phyloP scores from a whole-genome alignment of 2,113 vertebrate genomes.

The Daboia siamensis region DNA sequence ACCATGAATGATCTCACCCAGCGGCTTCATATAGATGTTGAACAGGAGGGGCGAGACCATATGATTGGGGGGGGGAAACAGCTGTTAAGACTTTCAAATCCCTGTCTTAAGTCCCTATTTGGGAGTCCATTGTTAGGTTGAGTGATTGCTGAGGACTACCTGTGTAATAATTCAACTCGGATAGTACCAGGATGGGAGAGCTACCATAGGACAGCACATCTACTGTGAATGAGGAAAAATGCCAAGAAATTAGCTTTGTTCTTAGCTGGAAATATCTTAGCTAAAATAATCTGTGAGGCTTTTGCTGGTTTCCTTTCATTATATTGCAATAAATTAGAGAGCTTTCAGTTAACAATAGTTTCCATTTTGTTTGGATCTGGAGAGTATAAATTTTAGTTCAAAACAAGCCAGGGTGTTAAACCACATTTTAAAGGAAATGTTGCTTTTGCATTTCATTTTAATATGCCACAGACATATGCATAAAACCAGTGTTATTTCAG shows the following conservation, averaged over 20 bases:
- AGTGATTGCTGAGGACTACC: background rate
- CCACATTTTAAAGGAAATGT: background rate
- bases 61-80: background rate
- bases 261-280: background rate
- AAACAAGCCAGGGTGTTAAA: background rate
- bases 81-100: background rate
- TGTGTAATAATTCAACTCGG: background rate
- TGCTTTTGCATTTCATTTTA: background rate
- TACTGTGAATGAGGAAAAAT: background rate
- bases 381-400: background rate
- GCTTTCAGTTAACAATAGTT: background rate
- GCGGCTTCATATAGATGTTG: no score
- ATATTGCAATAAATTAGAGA: background rate
- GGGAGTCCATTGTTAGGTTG: background rate
- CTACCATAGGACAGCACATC: background rate
- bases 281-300: background rate
- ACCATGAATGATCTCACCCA: no score
- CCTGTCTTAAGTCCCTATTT: background rate
- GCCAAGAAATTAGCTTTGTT: background rate
- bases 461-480: background rate
- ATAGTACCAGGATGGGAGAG: background rate
- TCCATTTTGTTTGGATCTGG: background rate
- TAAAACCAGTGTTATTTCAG: background rate
- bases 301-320: background rate
- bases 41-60: no score